Evolutionary conservation across 2,888 invertebrate species (phyloP).

Genomic region (Drosophila neotestacea): DNA sequence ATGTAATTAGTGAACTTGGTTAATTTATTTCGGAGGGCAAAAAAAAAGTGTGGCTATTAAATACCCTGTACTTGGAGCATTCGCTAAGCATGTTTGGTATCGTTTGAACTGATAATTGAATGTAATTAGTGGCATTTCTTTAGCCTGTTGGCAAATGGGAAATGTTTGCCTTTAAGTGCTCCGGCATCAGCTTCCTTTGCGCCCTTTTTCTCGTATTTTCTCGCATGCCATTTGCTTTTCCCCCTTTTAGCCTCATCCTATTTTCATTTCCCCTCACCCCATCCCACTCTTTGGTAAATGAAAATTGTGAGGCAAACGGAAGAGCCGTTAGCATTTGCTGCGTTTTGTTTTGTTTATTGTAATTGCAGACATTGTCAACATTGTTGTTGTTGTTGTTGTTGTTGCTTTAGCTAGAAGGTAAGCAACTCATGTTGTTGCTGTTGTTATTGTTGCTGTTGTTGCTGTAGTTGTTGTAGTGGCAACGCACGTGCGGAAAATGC

Average conservation of each 20-base stretch:
- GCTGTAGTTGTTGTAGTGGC: constrained; percentile 40
- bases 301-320: constrained; percentile 31
- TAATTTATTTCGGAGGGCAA: neutral
- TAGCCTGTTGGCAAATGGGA: constrained; percentile 4
- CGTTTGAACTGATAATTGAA: constrained; percentile 27
- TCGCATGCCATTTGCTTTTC: neutral
- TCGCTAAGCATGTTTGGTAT: neutral
- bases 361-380: constrained; percentile 71
- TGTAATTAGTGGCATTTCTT: constrained; percentile 36
- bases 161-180: constrained; percentile 38
- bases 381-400: constrained; percentile 36
- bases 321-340: constrained; percentile 67
- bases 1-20: neutral
- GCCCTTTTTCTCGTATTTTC: constrained; percentile 2
- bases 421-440: constrained; percentile 17
- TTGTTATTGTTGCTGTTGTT: constrained; percentile 30
- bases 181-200: constrained; percentile 25
- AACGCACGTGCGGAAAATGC: constrained; percentile 61
- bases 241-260: too few species aligned
- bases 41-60: neutral
- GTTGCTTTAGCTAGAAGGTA: constrained; percentile 19
- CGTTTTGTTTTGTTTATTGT: constrained; percentile 76
- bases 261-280: neutral
- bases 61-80: constrained; percentile 19
- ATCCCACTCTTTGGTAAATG: neutral